Evolutionary conservation across 2,797 vertebrate species (phyloP), one percentile per base, ranked within the genome.

Genomic region (Pseudomugil gertrudae): DNA sequence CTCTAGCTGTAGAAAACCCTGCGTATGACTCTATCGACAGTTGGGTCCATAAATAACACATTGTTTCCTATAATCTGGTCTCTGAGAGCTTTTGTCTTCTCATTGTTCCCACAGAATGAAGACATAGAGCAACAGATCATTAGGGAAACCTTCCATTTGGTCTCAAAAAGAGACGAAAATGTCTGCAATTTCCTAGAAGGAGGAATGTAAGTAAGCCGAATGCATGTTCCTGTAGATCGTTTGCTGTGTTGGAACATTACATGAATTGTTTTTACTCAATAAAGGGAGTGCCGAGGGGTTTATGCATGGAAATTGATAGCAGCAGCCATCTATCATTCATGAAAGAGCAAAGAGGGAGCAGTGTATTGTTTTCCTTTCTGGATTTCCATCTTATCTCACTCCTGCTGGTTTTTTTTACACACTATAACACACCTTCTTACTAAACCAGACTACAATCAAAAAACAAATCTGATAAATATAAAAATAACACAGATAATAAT

Each of bases 181-280:
- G 96, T 99, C 76, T 99, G 97, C 92, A 98, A 99, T 87, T 99
- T 99, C 91, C 93, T 99, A 60, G 97, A 99, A 95, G 97, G 98
- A 79, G 97, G 97, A 92, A 88, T 98, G 98, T 99, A 95, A 96
- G 98, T 95, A n/a, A 59, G 35, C 27, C 27, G 10, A 21, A 21
- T 61, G 23, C 11, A 54, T 50, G 2, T 17, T 71, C 5, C 0
- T 32, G 35, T 24, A 5, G 21, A 58, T 33, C 0, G 57, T 38
- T n/a, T 17, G 23, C 48, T 52, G 21, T n/a, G 32, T 57, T 3
- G 51, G 26, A 51, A 55, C 33, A 23, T 66, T 27, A 17, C 13
- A 53, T 40, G 23, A 66, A 32, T 63, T 61, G 0, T 27, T 68
- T 76, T 63, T 29, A 69, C 30, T 10, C 59, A 7, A 4, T 54